Base-by-base conservation (phyloP, 2,797 vertebrate species). In the Hemibagrus guttatus region DNA sequence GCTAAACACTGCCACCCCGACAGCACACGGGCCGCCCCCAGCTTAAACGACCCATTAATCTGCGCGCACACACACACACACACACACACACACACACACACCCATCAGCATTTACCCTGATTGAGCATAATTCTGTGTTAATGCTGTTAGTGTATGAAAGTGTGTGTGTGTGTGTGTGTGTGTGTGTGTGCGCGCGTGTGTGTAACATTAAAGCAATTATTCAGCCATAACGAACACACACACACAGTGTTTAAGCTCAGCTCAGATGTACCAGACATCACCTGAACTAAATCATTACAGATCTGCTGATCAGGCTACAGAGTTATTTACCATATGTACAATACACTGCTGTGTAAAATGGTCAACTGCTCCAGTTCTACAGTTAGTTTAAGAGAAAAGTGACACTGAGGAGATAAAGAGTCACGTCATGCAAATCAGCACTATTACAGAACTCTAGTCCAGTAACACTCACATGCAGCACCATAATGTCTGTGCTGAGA, bases 11-110 rank as follows among this genome's bases (percentile, higher is more conserved):
- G 97, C 97, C 96, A 97, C 95, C 96, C 94, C 85, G 97, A 96
- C 95, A 97, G 95, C 94, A 97, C 97, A 92, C 97, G 95, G 94
- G 96, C 96, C 94, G 97, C 96, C 95, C 97, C 97, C 96, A 96
- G 93, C 95, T 97, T 97, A 95, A 97, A 96, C 92, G 96, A 97
- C 96, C 97, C 98, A 99, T 99, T 98, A 97, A 98, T 97, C 98
- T 99, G 95, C 35, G 86, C 64, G 79, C 61, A 83, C 61, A 86
- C 49, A 88, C 63, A 83, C 35, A 71, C 54, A 81, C 83, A 64
- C 87, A 61, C n/a, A 42, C 31, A 86, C 26, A 28, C 61, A 46
- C 64, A 71, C 64, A 59, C 19, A 74, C 21, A 76, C 28, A 56
- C 19, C 63, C 56, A 4, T 81, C 39, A 63, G 59, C 14, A 64